Percentiles rank a stretch among this genome's conserved stretches.
Conservation (phyloP, 2,113 vertebrate genomes). For the Tautogolabrus adspersus region DNA sequence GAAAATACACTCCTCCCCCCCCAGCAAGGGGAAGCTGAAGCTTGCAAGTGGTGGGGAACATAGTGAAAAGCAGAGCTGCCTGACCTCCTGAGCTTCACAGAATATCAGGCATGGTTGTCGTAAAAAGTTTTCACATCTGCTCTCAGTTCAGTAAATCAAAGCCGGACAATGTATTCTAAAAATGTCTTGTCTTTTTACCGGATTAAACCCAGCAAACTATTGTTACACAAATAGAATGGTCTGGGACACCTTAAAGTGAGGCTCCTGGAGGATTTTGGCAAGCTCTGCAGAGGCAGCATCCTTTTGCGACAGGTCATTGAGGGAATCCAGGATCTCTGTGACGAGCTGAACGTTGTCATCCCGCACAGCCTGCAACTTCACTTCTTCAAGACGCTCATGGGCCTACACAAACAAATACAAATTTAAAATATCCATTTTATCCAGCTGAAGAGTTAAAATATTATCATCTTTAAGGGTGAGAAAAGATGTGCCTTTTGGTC, state of each 20-base stretch:
- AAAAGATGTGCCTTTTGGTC: too few relatives aligned
- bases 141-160: constrained; percentile 1
- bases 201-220: background rate
- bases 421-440: background rate
- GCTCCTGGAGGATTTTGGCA: constrained; percentile 92
- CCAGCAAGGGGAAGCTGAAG: background rate
- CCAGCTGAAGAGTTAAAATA: background rate
- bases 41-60: constrained; percentile 21
- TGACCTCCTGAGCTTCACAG: constrained; percentile 22
- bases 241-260: constrained; percentile 92
- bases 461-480: too few relatives aligned
- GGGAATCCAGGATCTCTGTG: constrained; percentile 94
- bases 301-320: constrained; percentile 86
- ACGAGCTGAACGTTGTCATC: constrained; percentile 94
- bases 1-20: constrained; percentile 41
- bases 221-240: background rate
- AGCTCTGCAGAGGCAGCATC: constrained; percentile 90
- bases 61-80: constrained; percentile 17
- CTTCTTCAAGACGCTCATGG: constrained; percentile 95
- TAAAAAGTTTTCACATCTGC: constrained; percentile 20
- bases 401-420: constrained; percentile 83
- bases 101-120: constrained; percentile 8
- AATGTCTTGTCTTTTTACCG: background rate
- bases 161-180: background rate
- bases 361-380: constrained; percentile 93